Evolutionary conservation across 2,888 invertebrate genomes (phyloP).

Genomic region (Epistrophe eligans): DNA sequence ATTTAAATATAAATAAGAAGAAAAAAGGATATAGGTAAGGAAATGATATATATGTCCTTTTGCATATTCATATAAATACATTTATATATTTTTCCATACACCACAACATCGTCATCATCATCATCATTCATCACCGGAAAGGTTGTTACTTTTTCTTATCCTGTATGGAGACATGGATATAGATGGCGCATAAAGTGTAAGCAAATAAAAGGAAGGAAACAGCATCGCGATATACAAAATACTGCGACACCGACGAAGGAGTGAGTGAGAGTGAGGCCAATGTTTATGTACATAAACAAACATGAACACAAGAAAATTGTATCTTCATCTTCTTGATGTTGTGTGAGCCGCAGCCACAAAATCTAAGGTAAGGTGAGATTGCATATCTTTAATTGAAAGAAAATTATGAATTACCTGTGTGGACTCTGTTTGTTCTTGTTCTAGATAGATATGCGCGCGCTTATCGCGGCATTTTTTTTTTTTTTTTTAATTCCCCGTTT

Average conservation of each 20-base stretch:
- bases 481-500: conserved; percentile 15
- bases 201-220: conserved; percentile 37
- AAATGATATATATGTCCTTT: conserved; percentile 62
- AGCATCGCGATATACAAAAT: neutral
- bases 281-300: conserved; percentile 62
- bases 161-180: conserved; percentile 1
- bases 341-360: conserved; percentile 14
- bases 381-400: conserved; percentile 70
- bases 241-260: neutral
- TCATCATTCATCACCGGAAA: conserved; percentile 53
- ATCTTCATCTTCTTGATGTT: conserved; percentile 41
- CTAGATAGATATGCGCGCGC: conserved; percentile 73
- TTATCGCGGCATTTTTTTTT: conserved; percentile 36
- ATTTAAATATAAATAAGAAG: conserved; percentile 27
- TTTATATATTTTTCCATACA: conserved; percentile 13
- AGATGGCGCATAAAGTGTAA: conserved; percentile 22
- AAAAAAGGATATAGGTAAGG: conserved; percentile 50
- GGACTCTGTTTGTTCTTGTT: conserved; percentile 53
- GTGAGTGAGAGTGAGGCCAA: conserved; percentile 31
- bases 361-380: conserved; percentile 35
- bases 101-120: conserved; percentile 27
- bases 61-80: neutral
- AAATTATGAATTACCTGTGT: conserved; percentile 72
- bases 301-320: conserved; percentile 56
- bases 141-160: conserved; percentile 67